Percentiles rank a stretch among this genome's conserved stretches.
Evolutionary conservation across 2,797 vertebrate genomes (phyloP).

Genomic region (Protonibea diacanthus): DNA sequence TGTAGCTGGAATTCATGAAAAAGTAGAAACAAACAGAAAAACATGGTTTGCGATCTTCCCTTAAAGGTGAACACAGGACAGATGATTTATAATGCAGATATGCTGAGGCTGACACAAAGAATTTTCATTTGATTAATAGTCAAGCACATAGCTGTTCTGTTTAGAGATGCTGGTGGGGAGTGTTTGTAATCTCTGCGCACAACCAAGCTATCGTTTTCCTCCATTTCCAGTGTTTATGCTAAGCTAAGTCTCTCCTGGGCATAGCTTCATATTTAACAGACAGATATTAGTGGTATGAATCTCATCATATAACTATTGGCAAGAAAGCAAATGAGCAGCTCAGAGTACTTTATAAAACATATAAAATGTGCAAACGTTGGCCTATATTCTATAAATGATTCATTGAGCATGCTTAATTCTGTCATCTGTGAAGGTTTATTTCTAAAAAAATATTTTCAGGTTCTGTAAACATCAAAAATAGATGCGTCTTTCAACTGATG

Average conservation of each 20-base stretch:
- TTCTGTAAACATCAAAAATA: background rate
- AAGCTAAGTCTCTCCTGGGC: background rate
- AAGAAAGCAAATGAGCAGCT: background rate
- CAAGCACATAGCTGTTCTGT: no score
- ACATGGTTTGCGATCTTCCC: background rate
- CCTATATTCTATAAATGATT: background rate
- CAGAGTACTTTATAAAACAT: background rate
- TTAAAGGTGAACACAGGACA: background rate
- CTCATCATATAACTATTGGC: background rate
- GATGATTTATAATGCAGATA: background rate
- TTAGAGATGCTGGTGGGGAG: background rate
- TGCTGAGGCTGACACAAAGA: background rate
- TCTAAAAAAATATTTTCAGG: background rate
- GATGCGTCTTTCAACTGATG: constrained; percentile 11
- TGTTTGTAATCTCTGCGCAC: background rate
- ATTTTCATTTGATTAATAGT: background rate
- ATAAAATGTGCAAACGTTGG: background rate
- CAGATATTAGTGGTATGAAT: background rate
- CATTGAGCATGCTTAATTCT: constrained; percentile 6
- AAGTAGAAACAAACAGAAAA: no score
- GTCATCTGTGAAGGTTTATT: no score
- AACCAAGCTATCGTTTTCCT: background rate
- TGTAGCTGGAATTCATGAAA: background rate
- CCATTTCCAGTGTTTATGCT: background rate
- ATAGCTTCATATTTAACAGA: background rate